Percentiles rank a stretch among this genome's conserved stretches.
phyloP scores from a whole-genome alignment of 2,113 vertebrate genomes.

The Galeopterus variegatus region DNA sequence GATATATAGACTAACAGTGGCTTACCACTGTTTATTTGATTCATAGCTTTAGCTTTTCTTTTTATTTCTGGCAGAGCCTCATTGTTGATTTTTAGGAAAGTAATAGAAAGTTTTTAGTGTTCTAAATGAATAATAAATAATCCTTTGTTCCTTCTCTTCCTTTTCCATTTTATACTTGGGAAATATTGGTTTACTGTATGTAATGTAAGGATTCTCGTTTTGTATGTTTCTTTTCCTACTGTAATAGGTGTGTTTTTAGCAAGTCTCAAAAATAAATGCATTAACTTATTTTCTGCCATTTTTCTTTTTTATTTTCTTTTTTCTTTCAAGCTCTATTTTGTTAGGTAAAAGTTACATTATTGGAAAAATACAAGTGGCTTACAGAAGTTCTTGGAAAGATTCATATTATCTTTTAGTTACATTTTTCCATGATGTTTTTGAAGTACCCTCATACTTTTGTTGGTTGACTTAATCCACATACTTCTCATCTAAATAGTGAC shows the following conservation, averaged over 20 bases:
- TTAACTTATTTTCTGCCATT: constrained; percentile 1
- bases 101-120: not conserved
- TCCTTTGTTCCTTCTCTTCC: constrained; percentile 8
- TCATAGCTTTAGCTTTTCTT: not conserved
- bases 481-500: not conserved
- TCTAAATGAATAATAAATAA: constrained; percentile 27
- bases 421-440: too few species aligned
- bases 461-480: not conserved
- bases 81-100: not conserved
- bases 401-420: too few species aligned
- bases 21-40: not conserved
- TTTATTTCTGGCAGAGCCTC: not conserved
- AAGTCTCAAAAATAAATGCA: not conserved
- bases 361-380: not conserved
- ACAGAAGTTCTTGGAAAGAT: too few species aligned
- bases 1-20: not conserved
- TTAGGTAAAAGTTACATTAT: constrained; percentile 58
- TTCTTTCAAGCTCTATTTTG: not conserved
- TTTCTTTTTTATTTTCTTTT: not conserved
- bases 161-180: not conserved
- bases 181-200: constrained; percentile 43
- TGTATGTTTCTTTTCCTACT: not conserved
- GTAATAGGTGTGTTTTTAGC: constrained; percentile 44
- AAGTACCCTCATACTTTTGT: not conserved
- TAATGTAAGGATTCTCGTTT: constrained; percentile 47